phyloP scores from a whole-genome alignment of 2,797 vertebrate species.

The Natrix natrix region DNA sequence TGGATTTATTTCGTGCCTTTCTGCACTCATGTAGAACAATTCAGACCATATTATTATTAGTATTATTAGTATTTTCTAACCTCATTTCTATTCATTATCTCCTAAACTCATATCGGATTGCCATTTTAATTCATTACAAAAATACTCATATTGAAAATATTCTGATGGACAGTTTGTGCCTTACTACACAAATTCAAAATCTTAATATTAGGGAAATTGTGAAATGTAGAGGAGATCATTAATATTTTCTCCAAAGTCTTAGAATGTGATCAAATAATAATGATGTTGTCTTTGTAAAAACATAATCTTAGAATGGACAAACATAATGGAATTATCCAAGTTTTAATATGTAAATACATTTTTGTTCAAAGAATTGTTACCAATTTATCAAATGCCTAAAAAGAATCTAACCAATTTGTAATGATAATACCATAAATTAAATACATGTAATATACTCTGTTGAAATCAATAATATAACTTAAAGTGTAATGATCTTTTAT shows the following conservation, averaged over 20 bases:
- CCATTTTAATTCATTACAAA: not conserved
- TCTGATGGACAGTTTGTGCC: not conserved
- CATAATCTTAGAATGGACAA: not conserved
- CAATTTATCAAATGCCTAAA: not conserved
- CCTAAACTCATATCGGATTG: not conserved
- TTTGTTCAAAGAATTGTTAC: not conserved
- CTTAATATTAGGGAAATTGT: not conserved
- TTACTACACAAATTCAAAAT: not conserved
- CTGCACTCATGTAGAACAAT: not conserved
- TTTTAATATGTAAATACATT: not conserved
- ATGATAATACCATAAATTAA: not conserved
- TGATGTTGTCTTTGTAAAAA: not conserved
- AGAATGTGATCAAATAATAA: not conserved
- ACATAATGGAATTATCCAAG: not conserved
- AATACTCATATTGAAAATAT: not conserved
- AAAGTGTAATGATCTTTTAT: not conserved
- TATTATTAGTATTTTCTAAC: not conserved
- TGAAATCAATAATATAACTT: not conserved
- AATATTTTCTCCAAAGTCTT: not conserved
- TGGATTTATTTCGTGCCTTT: not conserved
- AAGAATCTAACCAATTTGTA: not conserved
- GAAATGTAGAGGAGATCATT: not conserved
- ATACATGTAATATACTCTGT: not conserved
- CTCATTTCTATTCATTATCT: not conserved
- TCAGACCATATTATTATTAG: not conserved